Conservation (phyloP, 2,888 invertebrate species). For the Artemia sinica region DNA sequence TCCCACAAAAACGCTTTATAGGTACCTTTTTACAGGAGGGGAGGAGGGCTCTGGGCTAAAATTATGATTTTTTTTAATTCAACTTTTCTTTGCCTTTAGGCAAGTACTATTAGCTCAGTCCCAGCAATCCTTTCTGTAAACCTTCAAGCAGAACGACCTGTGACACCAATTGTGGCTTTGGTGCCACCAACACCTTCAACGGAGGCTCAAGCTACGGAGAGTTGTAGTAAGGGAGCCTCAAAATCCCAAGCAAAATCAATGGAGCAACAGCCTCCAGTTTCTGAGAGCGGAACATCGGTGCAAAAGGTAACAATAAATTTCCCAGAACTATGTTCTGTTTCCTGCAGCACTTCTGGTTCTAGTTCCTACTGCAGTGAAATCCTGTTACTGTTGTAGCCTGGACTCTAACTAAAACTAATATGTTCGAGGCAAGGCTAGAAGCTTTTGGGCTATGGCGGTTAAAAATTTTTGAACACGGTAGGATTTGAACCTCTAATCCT, state of each 20-base stretch:
- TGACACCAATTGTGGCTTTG: background rate
- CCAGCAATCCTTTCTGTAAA: background rate
- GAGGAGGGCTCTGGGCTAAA: background rate
- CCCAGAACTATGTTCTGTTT: too few species aligned
- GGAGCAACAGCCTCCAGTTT: background rate
- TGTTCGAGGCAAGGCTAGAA: too few species aligned
- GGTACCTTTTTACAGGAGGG: too few species aligned
- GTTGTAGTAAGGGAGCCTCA: background rate
- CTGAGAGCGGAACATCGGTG: background rate
- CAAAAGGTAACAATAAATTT: too few species aligned
- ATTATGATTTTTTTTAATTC: background rate
- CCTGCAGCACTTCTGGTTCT: too few species aligned
- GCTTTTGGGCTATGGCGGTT: too few species aligned
- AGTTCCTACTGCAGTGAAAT: too few species aligned
- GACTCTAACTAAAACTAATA: too few species aligned
- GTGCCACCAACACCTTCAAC: constrained; percentile 2
- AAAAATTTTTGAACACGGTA: too few species aligned
- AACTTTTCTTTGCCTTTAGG: background rate
- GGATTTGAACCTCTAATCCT: too few species aligned
- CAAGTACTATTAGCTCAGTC: background rate
- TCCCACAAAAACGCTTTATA: too few species aligned
- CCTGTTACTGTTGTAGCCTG: too few species aligned
- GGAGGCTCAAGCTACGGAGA: background rate
- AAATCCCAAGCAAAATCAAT: background rate
- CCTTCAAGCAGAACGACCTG: background rate